Evolutionary conservation across 2,797 vertebrate species (phyloP), one percentile per base, ranked within the genome.

Genomic region (Podargus strigoides): DNA sequence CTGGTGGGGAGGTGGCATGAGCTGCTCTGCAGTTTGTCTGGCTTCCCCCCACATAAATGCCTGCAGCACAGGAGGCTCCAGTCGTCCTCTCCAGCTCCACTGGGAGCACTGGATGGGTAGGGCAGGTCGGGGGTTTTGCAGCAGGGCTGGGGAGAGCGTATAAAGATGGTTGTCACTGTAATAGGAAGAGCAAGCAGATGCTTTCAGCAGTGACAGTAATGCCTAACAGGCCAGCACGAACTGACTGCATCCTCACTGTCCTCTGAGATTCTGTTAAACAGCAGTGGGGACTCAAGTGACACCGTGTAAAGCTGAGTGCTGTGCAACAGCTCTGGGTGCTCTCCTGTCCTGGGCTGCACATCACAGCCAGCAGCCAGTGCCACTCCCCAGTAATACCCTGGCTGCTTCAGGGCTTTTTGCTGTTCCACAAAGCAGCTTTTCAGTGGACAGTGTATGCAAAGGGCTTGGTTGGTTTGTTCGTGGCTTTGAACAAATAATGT

Each of bases 101-200:
- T 14, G 59, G 74, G 69, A 66, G 10, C 1, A 1, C 46, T 12
- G 6, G 66, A 13, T 37, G 59, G 19, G 39, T 22, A 12, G 30
- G 49, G 42, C 26, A 4, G 22, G 4, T 0, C 8, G 60, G 24
- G 64, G 69, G 3, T 47, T 85, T 69, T 66, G 26, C 59, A 50
- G 0, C 24, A 44, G 76, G 21, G 6, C 37, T 2, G n/a, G 55
- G 44, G 37, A 9, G 24, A 66, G 37, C 6, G 0, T 17, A 0
- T 9, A 10, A 53, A 56, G 72, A 7, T 20, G 68, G 30, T 11
- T 76, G 28, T 81, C 1, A 2, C 36, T 56, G 67, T 30, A 24
- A 2, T 1, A 34, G 66, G 70, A n/a, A 9, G 79, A 58, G 41
- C 47, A 8, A 34, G 2, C 5, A 34, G 59, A 21, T 62, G 32